Conservation (phyloP, 2,113 vertebrate genomes). For the Pandion haliaetus region DNA sequence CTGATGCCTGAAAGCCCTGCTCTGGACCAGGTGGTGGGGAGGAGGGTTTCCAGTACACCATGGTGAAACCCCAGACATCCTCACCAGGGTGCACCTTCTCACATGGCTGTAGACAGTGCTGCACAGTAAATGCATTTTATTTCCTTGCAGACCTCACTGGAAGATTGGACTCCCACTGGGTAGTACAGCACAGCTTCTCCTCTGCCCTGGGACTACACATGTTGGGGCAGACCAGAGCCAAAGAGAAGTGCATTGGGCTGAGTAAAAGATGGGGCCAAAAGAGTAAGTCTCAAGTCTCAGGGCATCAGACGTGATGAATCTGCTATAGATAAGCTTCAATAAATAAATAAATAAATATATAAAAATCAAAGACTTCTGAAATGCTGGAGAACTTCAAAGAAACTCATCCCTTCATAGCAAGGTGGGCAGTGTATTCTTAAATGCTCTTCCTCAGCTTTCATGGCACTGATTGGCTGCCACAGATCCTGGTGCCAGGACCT, state of each 20-base stretch:
- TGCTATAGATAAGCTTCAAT: neutral
- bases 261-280: neutral
- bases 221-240: neutral
- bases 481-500: neutral
- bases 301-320: neutral
- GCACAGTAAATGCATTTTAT: neutral
- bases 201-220: neutral
- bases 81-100: neutral
- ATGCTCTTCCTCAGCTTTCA: neutral
- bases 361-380: neutral
- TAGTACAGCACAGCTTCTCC: neutral
- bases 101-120: neutral
- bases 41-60: neutral
- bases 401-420: neutral
- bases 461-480: neutral
- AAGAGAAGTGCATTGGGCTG: neutral
- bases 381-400: neutral
- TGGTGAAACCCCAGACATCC: neutral
- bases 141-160: neutral
- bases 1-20: neutral
- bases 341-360: too few species aligned
- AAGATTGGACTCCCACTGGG: rapidly evolving
- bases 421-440: neutral
- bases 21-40: neutral
- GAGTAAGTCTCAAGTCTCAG: neutral